Base-by-base conservation (phyloP, 1,140 invertebrate genomes). In the Hestina assimilis region DNA sequence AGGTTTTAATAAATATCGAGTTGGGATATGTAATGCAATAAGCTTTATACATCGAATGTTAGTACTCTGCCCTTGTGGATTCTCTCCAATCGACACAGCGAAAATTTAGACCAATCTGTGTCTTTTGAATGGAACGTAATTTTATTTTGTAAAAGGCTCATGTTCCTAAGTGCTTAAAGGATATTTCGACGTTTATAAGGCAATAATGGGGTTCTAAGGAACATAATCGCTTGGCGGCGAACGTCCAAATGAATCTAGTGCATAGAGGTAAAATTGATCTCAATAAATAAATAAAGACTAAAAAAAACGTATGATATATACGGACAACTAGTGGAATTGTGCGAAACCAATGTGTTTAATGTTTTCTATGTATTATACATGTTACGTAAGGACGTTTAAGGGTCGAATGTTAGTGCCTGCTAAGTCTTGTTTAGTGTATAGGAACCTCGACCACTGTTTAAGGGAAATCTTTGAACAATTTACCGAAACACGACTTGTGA, bases 271-370 rank as follows among this genome's bases (percentile, higher is more conserved):
- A 80, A 80, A 79, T 76, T 87, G 84, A 87, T 87, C 84, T 87
- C 84, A 87, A 65, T 87, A 76, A 80, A 73, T 76, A 83, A 84
- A 78, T 78, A 84, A 81, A 79, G 77, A 83, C 79, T 85, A 75
- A 50, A 57, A n/a, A 53, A 58, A 58, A 53, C 67, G 66, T 74
- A 74, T 75, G 68, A 74, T 66, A 75, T 68, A 75, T 77, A 75
- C 63, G 77, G 77, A 80, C 79, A 59, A 75, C 66, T 86, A 83
- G 82, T 84, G 81, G 79, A 87, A 86, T 87, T 86, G 84, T 86
- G 80, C 75, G 78, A 75, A 75, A 60, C 60, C 73, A 75, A 76
- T 63, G 68, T 77, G 73, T 80, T 81, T 78, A 75, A 73, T 73
- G 78, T 84, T 83, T 83, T 86, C 75, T 79, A 80, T 81, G 75